A percentile compares a stretch with the other conserved stretches of the same genome.
Conservation (phyloP, 2,888 invertebrate species). For the Tipula lateralis region DNA sequence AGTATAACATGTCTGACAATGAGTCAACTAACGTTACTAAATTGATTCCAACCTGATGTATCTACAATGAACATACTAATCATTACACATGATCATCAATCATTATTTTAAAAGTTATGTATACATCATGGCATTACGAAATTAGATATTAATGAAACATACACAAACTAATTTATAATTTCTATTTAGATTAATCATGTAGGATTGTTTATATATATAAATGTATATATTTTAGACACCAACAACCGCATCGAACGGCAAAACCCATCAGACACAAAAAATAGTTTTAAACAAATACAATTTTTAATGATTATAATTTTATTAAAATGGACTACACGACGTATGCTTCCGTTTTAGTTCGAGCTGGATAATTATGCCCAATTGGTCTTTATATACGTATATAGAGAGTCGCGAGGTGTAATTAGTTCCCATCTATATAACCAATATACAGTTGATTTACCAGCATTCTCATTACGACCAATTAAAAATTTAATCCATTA, state of each 20-base stretch:
- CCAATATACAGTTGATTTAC: background rate
- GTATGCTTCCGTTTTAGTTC: background rate
- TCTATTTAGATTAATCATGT: slow-evolving; percentile 19
- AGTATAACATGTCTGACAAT: background rate
- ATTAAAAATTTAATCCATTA: background rate
- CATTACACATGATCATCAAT: slow-evolving; percentile 4
- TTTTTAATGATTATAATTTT: slow-evolving; percentile 8
- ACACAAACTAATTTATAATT: slow-evolving; percentile 1
- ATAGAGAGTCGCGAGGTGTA: background rate
- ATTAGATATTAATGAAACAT: background rate
- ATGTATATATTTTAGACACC: background rate
- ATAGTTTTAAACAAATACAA: background rate
- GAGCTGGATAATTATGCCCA: background rate
- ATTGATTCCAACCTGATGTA: background rate
- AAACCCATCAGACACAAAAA: background rate
- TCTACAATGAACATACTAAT: too few relatives aligned
- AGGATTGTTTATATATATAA: background rate
- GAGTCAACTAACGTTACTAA: background rate
- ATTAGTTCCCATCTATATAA: background rate
- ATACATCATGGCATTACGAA: background rate
- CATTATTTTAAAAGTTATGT: background rate
- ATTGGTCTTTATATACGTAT: background rate
- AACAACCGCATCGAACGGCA: background rate
- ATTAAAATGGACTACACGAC: slow-evolving; percentile 19
- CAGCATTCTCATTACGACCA: background rate